Evolutionary conservation across 2,113 vertebrate species (phyloP).

Genomic region (Lucifuga dentata): DNA sequence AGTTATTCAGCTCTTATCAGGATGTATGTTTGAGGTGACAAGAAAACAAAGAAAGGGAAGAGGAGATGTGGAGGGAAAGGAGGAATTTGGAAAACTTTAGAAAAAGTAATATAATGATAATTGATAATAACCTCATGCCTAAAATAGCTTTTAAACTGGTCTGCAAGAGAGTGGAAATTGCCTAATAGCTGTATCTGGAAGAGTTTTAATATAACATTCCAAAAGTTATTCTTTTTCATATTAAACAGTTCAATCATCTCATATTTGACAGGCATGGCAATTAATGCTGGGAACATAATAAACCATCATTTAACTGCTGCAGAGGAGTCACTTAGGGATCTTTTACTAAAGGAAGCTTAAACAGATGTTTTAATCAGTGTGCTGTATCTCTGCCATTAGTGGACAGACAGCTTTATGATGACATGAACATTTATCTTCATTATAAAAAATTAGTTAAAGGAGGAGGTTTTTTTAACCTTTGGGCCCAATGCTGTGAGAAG

Average conservation of each 20-base stretch:
- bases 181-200: slow-evolving; percentile 28
- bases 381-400: slow-evolving; percentile 10
- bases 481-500: slow-evolving; percentile 10
- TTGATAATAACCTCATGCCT: slow-evolving; percentile 19
- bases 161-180: slow-evolving; percentile 15
- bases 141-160: not conserved
- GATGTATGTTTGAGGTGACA: slow-evolving; percentile 3
- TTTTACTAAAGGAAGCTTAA: slow-evolving; percentile 7
- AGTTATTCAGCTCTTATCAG: slow-evolving; percentile 31
- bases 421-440: slow-evolving; percentile 24
- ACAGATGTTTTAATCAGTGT: slow-evolving; percentile 41
- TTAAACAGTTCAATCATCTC: slow-evolving; percentile 13
- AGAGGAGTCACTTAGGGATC: slow-evolving; percentile 24
- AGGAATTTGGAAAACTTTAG: slow-evolving; percentile 28
- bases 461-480: slow-evolving; percentile 4
- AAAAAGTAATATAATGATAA: not conserved
- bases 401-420: not conserved
- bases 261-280: slow-evolving; percentile 16
- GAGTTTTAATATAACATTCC: slow-evolving; percentile 11
- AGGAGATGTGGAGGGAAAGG: slow-evolving; percentile 13
- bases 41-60: no score
- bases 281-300: slow-evolving; percentile 29
- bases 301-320: slow-evolving; percentile 22
- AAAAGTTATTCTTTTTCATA: slow-evolving; percentile 24
- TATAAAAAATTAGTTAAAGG: slow-evolving; percentile 4